Base-by-base conservation (phyloP, 2,888 invertebrate species). In the Smittia aterrima region DNA sequence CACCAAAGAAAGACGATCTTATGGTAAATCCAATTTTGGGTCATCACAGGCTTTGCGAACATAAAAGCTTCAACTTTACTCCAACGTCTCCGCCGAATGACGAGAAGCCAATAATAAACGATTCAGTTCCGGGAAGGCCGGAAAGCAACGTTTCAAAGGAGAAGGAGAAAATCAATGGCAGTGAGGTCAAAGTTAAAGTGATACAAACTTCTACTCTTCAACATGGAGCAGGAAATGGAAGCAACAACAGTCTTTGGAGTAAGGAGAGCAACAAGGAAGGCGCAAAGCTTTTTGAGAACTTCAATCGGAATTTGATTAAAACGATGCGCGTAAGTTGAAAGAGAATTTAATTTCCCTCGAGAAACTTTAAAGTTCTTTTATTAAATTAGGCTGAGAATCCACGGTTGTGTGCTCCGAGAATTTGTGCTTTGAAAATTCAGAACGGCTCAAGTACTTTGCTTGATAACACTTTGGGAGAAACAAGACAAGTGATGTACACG, bases 401-500 rank as follows among this genome's bases (percentile, higher is more conserved):
- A 9, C 82, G 82, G 75, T 77, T 82, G 75, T 80, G 80, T 11
- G 92, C 92, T 0, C 91, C 92, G 1, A 85, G 92, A 76, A 88
- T 91, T 78, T 92, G 92, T 79, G 90, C 92, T 71, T 86, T 92
- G 79, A 86, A 91, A 41, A 86, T 92, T 22, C 92, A 92, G 78
- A 89, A 89, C 4, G 92, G 91, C 4, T 90, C 91, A 11, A 92
- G 90, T 79, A 93, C 92, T 80, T 83, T 93, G 3, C 83, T 93
- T 24, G 92, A 92, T 81, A 92, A 92, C 78, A 90, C 90, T 77
- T 88, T 89, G 62, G 81, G 82, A 64, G 87, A 86, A 76, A 87
- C 90, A 27, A 88, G 90, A 13, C 92, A 92, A 0, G 88, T 92
- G 38, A 83, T 92, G 53, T 92, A 92, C 78, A 89, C 89, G 75